Conservation (phyloP, 2,888 invertebrate genomes). For the Parapristionchus giblindavisi region DNA sequence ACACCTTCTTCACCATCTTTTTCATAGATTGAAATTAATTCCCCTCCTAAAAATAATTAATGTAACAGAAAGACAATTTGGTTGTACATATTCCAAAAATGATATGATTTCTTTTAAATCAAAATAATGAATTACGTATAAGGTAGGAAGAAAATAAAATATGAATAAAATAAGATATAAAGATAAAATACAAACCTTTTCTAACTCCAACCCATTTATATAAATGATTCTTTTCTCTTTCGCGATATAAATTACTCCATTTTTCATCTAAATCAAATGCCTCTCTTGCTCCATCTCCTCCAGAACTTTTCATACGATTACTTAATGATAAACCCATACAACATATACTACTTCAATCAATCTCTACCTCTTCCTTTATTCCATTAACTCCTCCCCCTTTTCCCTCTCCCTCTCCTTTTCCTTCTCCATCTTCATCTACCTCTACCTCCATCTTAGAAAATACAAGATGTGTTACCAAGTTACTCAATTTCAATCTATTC, state of each 20-base stretch:
- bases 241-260: conserved; percentile 69
- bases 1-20: conserved; percentile 78
- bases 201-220: conserved; percentile 70
- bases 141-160: background rate
- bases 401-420: conserved; percentile 12
- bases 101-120: background rate
- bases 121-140: background rate
- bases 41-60: conserved; percentile 77
- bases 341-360: conserved; percentile 13
- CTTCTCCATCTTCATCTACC: background rate
- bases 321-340: conserved; percentile 16
- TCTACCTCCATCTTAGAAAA: no score
- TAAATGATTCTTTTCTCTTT: conserved; percentile 69
- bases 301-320: conserved; percentile 22
- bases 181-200: conserved; percentile 49
- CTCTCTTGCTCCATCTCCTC: background rate
- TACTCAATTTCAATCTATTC: no score
- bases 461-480: no score
- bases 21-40: conserved; percentile 81
- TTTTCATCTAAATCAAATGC: conserved; percentile 68
- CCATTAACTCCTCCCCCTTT: conserved; percentile 27
- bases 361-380: conserved; percentile 20
- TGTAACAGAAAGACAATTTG: no score
- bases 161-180: conserved; percentile 34
- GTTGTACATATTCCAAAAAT: background rate